Evolutionary conservation across 2,113 vertebrate genomes (phyloP).

Genomic region (Rhadina sibilatrix): DNA sequence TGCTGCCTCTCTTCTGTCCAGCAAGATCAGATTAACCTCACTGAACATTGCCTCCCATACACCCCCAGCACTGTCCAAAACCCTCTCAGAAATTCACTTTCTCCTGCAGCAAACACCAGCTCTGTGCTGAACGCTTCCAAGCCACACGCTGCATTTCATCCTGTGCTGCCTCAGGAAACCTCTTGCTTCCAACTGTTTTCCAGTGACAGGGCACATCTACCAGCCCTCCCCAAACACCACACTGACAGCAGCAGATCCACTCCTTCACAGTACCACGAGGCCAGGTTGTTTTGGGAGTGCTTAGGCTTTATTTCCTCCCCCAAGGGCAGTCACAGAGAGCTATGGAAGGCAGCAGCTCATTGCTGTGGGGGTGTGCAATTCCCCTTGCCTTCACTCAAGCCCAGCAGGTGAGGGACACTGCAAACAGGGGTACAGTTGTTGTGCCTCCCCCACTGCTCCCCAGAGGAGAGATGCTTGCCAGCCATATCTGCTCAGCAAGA

Average conservation of each 20-base stretch:
- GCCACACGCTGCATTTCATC: background rate
- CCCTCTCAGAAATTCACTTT: background rate
- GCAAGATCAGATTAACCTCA: background rate
- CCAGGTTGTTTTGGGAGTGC: background rate
- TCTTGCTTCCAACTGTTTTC: background rate
- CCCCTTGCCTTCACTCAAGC: background rate
- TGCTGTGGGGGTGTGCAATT: background rate
- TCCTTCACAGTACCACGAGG: fast-evolving
- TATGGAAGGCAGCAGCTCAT: background rate
- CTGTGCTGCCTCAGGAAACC: background rate
- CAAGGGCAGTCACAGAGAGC: background rate
- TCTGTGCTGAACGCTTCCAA: background rate
- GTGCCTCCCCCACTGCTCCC: background rate
- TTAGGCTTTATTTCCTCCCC: background rate
- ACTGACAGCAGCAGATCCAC: background rate
- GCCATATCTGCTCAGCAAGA: background rate
- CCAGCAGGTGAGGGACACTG: background rate
- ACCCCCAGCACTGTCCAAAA: background rate
- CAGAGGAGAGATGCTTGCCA: fast-evolving
- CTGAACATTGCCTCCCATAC: fast-evolving
- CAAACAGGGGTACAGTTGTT: background rate
- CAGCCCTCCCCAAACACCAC: background rate
- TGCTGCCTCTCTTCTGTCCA: background rate
- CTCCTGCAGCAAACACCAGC: background rate
- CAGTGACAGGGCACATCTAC: background rate